Base-by-base conservation (phyloP, 2,888 invertebrate genomes). In the Agonopterix arenella region DNA sequence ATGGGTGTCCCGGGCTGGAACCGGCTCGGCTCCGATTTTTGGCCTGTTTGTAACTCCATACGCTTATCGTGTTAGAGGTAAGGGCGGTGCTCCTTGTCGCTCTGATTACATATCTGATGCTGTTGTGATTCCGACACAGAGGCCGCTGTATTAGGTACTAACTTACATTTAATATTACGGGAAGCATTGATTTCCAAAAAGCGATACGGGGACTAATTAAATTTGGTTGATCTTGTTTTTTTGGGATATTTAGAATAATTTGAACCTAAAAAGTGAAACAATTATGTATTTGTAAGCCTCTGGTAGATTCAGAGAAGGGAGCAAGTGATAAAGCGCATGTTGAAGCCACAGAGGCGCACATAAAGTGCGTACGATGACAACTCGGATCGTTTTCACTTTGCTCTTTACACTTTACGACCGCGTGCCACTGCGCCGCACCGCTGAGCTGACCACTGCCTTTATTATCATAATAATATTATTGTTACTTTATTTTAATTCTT, bases 91-190 rank as follows among this genome's bases (percentile, higher is more conserved):
- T 70, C 86, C 86, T 84, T 84, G 81, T 77, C 66, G 72, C 67
- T 65, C 69, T 71, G 86, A 88, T 88, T 81, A 74, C 76, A 88
- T 28, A 28, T 88, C 88, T 80, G 79, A 69, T 78, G 71, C 79
- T 83, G 70, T 78, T 80, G 79, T 77, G 78, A 74, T 79, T 52
- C 71, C 70, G 72, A 70, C 73, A 71, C 81, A 70, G 79, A 76
- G 70, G 76, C 74, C 58, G 66, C 68, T 76, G 76, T 76, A 84
- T 85, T 80, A 79, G 73, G 71, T 76, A 61, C 58, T 45, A 69
- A 74, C 74, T 75, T 73, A 72, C 77, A 73, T 70, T 73, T 75
- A 75, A 80, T 73, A 80, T 81, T 76, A 76, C 73, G 73, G 80
- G 72, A 76, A 74, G 82, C 80, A 76, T 72, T 71, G 82, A 81